Percentiles rank a stretch among this genome's conserved stretches.
Evolutionary conservation across 2,888 invertebrate genomes (phyloP).

Genomic region (Nyleta sp.): DNA sequence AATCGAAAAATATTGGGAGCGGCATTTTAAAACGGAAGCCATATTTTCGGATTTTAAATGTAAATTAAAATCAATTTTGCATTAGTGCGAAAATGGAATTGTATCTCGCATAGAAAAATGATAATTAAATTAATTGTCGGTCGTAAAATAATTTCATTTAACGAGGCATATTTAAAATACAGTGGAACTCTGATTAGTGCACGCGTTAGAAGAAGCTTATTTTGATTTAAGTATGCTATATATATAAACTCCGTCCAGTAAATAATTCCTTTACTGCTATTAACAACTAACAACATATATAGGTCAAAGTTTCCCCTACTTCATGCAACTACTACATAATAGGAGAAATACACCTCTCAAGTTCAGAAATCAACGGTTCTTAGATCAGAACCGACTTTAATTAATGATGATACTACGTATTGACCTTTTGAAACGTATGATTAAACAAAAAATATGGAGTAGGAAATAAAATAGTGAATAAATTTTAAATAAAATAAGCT

Average conservation of each 20-base stretch:
- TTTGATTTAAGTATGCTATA: constrained; percentile 11
- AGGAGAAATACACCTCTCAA: constrained; percentile 10
- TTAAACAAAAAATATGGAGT: too few species aligned
- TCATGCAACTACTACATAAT: constrained; percentile 14
- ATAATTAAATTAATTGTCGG: too few species aligned
- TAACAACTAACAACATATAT: constrained; percentile 26
- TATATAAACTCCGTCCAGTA: background rate
- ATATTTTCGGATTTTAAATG: constrained; percentile 1
- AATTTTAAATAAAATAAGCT: too few species aligned
- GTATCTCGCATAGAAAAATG: background rate
- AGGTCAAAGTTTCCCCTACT: constrained; percentile 13
- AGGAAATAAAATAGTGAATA: too few species aligned
- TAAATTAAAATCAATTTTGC: constrained; percentile 8
- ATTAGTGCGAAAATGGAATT: background rate
- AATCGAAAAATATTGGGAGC: constrained; percentile 15
- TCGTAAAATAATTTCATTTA: too few species aligned
- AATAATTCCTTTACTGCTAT: constrained; percentile 16
- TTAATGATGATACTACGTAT: constrained; percentile 10
- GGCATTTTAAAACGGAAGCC: background rate
- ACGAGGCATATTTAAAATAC: constrained; percentile 7
- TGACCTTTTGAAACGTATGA: background rate
- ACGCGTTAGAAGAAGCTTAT: background rate
- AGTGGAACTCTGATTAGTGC: background rate
- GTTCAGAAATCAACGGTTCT: constrained; percentile 23
- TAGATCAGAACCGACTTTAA: constrained; percentile 27